Base-by-base conservation (phyloP, 2,888 invertebrate species). In the Harpalus rubripes region DNA sequence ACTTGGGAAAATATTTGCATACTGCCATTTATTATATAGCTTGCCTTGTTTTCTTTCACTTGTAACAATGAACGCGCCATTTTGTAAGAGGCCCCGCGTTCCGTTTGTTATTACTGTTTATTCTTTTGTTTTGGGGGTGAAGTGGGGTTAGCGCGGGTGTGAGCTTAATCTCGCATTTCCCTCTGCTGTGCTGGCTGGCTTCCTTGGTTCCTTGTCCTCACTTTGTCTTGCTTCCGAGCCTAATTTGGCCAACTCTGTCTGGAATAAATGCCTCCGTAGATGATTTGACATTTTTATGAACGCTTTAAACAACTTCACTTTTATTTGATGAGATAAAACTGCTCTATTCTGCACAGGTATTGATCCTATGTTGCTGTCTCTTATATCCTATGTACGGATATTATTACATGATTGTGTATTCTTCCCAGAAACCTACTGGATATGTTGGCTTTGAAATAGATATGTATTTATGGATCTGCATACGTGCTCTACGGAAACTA, bases 1-100 rank as follows among this genome's bases (percentile, higher is more conserved):
- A 85, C 58, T 85, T 85, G 85, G 79, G 41, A 18, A 80, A 85
- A 85, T 85, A 85, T 85, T 85, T 85, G 80, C 85, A 85, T 85
- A 85, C 80, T 80, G 61, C 85, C 79, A 85, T 85, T 85, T 80
- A 68, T 85, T 85, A 85, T 85, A 85, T 26, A 52, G 56, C 84
- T 44, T 10, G 78, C 65, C 80, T 56, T 84, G 83, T 84, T 84
- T 79, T 84, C 84, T 84, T 84, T 80, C 84, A 84, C 78, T 84
- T 76, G 61, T 78, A 78, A 84, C 84, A 84, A 84, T 80, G 79
- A 84, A 84, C 68, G 56, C 58, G 84, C 80, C 68, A 78, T 78
- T 84, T 84, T 84, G 84, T 84, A 78, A 74, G 15, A 68, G 44
- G 41, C 44, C 44, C 44, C 22, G 72, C 78, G 15, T 78, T 78